Conservation (phyloP, 1,140 invertebrate genomes). For the Coelopa frigida region DNA sequence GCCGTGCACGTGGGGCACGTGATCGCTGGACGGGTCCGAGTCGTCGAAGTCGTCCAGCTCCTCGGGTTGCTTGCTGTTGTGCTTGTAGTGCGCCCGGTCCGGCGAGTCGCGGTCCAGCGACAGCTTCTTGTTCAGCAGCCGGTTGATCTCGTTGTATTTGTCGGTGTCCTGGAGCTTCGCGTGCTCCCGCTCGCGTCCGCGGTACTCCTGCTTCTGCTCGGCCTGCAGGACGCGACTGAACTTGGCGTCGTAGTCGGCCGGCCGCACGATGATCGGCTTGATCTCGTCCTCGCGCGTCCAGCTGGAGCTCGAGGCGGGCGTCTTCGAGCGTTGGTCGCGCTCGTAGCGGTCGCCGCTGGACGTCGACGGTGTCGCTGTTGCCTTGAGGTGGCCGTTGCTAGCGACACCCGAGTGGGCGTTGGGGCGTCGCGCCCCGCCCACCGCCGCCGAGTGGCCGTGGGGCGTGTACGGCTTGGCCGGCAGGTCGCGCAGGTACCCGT, state of each 20-base stretch:
- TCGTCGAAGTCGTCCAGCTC: slow-evolving; percentile 30
- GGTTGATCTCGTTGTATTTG: slow-evolving; percentile 39
- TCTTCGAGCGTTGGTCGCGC: slow-evolving; percentile 23
- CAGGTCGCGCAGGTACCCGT: slow-evolving; percentile 36
- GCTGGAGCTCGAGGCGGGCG: slow-evolving; percentile 23
- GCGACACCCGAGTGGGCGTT: neutral
- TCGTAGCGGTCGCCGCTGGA: no score
- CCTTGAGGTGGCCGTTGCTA: slow-evolving; percentile 15
- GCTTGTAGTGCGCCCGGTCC: slow-evolving; percentile 10
- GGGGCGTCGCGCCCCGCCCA: neutral
- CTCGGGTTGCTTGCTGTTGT: slow-evolving; percentile 10
- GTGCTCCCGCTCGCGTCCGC: slow-evolving; percentile 4
- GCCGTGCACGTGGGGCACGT: slow-evolving; percentile 1
- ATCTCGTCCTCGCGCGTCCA: slow-evolving; percentile 40
- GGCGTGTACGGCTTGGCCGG: slow-evolving; percentile 38
- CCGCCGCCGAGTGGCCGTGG: slow-evolving; percentile 20
- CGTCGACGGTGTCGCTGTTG: neutral
- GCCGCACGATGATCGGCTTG: slow-evolving; percentile 38
- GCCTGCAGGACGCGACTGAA: slow-evolving; percentile 38
- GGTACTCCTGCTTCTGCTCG: slow-evolving; percentile 20
- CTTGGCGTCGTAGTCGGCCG: slow-evolving; percentile 40
- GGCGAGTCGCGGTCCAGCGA: slow-evolving; percentile 17
- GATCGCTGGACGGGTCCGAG: slow-evolving; percentile 25
- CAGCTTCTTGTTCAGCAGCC: slow-evolving; percentile 36
- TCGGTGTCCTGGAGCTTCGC: slow-evolving; percentile 29